Evolutionary conservation across 1,140 invertebrate species (phyloP).

Genomic region (Apis florea): DNA sequence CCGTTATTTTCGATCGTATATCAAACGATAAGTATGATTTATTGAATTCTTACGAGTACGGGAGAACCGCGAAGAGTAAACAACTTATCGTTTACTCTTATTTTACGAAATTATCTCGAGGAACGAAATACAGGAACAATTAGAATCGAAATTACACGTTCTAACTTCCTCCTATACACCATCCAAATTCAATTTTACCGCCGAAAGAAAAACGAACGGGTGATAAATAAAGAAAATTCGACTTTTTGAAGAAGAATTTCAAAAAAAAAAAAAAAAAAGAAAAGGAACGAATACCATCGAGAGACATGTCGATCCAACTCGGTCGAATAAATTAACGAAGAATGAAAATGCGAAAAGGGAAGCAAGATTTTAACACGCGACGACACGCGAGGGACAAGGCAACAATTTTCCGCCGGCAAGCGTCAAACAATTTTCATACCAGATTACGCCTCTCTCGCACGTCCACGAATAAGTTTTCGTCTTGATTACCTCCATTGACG

Average conservation of each 20-base stretch:
- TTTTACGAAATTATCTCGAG: no score
- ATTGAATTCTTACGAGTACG: no score
- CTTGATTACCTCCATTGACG: conserved; percentile 8
- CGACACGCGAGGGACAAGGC: neutral
- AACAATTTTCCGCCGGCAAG: conserved; percentile 35
- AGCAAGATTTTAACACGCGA: neutral
- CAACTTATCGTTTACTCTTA: no score
- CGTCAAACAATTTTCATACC: neutral
- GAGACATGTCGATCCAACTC: conserved; percentile 2
- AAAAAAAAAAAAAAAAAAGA: neutral
- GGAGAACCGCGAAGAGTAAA: neutral
- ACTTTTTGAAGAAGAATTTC: neutral
- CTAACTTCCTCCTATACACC: no score
- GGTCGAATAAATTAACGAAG: conserved; percentile 41
- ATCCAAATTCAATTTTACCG: no score
- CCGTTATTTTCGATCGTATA: neutral
- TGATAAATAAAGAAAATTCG: neutral
- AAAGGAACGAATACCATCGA: neutral
- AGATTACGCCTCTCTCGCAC: conserved; percentile 42
- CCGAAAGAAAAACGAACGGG: neutral
- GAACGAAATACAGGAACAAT: no score
- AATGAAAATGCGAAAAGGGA: conserved; percentile 46
- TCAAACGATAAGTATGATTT: neutral
- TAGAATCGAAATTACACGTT: no score
- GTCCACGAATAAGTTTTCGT: conserved; percentile 7